Conservation (phyloP, 2,888 invertebrate species). For the Colostygia pectinataria region DNA sequence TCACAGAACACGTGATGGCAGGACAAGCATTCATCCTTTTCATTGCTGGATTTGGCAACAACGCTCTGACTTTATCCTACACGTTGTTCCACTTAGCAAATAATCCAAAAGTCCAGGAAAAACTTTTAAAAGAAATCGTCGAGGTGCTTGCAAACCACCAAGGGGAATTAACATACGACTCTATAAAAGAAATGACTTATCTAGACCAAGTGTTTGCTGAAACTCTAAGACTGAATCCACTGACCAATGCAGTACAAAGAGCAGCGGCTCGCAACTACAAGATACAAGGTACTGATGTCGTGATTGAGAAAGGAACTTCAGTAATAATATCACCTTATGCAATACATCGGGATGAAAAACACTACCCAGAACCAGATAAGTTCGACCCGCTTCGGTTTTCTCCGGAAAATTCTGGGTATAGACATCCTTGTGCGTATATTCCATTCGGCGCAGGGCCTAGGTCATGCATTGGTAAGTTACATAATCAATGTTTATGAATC, state of each 20-base stretch:
- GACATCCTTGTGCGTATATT: slow-evolving; percentile 60
- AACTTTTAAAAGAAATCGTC: slow-evolving; percentile 52
- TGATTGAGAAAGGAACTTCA: slow-evolving; percentile 53
- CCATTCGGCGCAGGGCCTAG: slow-evolving; percentile 72
- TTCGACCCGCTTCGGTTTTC: slow-evolving; percentile 77
- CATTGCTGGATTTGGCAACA: slow-evolving; percentile 70
- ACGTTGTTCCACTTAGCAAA: slow-evolving; percentile 60
- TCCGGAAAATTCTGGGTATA: slow-evolving; percentile 48
- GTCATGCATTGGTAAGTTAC: slow-evolving; percentile 66
- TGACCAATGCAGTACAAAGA: slow-evolving; percentile 60
- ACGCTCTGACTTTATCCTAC: slow-evolving; percentile 57
- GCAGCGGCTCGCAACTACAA: slow-evolving; percentile 50
- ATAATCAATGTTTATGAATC: background rate
- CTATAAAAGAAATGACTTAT: slow-evolving; percentile 62
- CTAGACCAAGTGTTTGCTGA: slow-evolving; percentile 60
- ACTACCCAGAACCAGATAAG: slow-evolving; percentile 68
- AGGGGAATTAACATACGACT: slow-evolving; percentile 59
- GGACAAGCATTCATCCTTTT: slow-evolving; percentile 69
- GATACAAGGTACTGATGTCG: slow-evolving; percentile 56
- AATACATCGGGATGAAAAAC: slow-evolving; percentile 68
- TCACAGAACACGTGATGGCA: slow-evolving; percentile 52
- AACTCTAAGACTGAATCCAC: slow-evolving; percentile 60
- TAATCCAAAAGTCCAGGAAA: slow-evolving; percentile 59
- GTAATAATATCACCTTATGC: slow-evolving; percentile 59
- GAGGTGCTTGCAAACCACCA: slow-evolving; percentile 46